phyloP scores from a whole-genome alignment of 2,888 invertebrate genomes.

The Lutraria lutraria region DNA sequence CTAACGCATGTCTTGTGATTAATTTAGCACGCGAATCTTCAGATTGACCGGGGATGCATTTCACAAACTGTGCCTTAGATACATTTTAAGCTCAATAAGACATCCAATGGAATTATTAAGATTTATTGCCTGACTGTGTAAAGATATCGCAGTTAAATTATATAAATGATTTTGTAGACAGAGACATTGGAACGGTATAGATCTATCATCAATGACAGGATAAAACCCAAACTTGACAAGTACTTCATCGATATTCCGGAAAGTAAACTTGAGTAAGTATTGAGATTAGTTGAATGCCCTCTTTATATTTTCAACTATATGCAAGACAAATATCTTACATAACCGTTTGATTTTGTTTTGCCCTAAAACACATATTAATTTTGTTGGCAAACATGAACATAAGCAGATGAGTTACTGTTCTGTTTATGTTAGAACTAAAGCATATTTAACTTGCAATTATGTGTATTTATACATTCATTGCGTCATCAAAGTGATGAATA shows the following conservation, averaged over 20 bases:
- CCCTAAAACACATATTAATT: background rate
- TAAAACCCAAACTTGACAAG: conserved; percentile 67
- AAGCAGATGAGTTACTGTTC: background rate
- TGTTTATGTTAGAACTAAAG: background rate
- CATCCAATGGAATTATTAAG: background rate
- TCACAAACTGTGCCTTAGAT: too few species aligned
- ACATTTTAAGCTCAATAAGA: background rate
- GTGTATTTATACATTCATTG: too few species aligned
- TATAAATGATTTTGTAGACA: background rate
- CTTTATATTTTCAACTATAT: background rate
- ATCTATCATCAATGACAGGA: conserved; percentile 46
- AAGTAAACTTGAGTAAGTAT: background rate
- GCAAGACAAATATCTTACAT: too few species aligned
- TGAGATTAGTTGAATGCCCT: background rate
- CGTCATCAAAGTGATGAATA: too few species aligned
- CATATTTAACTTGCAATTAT: too few species aligned
- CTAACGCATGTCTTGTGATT: too few species aligned
- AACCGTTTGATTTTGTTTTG: background rate
- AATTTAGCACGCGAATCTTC: too few species aligned
- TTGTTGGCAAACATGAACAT: background rate
- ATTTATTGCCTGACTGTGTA: background rate
- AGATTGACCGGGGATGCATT: too few species aligned
- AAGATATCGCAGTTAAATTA: background rate
- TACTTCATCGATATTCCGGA: background rate
- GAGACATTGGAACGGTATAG: background rate